A percentile compares a stretch with the other conserved stretches of the same genome.
These are phyloP conservation scores for Eutolmus rufibarbis DNA, from an alignment of 2,888 invertebrate species.

Conservation along the genomic window DNA sequence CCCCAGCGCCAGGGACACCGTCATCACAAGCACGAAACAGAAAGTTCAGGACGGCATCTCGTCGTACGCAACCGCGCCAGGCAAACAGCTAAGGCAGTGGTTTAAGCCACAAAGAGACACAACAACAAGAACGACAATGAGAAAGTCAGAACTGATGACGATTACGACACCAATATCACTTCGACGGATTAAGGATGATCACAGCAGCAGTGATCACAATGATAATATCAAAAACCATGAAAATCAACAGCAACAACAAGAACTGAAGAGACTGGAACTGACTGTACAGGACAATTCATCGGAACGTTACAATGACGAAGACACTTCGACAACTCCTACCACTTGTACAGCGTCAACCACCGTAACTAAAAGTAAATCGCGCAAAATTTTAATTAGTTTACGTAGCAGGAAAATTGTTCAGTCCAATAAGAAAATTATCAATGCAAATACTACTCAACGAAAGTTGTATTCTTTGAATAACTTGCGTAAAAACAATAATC, in stretches of 20 bases:
- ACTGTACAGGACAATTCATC: slow-evolving; percentile 4
- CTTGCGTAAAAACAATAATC: neutral
- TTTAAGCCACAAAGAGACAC: slow-evolving; percentile 49
- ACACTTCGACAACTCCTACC: neutral
- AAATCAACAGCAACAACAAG: slow-evolving; percentile 2
- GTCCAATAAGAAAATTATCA: slow-evolving; percentile 39
- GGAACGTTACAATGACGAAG: slow-evolving; percentile 18
- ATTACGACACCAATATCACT: slow-evolving; percentile 33
- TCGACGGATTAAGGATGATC: neutral
- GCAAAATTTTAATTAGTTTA: slow-evolving; percentile 45
- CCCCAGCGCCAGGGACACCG: slow-evolving; percentile 54
- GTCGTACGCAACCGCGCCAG: slow-evolving; percentile 61
- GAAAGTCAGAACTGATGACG: slow-evolving; percentile 25
- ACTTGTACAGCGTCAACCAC: slow-evolving; percentile 16
- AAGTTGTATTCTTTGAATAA: slow-evolving; percentile 33
- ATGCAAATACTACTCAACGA: slow-evolving; percentile 41
- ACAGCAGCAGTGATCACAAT: neutral
- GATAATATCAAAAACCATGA: neutral
- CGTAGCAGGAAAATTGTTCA: slow-evolving; percentile 43
- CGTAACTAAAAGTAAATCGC: slow-evolving; percentile 21
- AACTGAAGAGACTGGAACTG: neutral
- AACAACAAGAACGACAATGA: slow-evolving; percentile 42
- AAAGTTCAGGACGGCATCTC: slow-evolving; percentile 56
- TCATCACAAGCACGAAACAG: slow-evolving; percentile 53
- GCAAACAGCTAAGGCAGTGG: slow-evolving; percentile 51